Conservation (phyloP, 2,888 invertebrate genomes). For the Cremastobaeus sp. region DNA sequence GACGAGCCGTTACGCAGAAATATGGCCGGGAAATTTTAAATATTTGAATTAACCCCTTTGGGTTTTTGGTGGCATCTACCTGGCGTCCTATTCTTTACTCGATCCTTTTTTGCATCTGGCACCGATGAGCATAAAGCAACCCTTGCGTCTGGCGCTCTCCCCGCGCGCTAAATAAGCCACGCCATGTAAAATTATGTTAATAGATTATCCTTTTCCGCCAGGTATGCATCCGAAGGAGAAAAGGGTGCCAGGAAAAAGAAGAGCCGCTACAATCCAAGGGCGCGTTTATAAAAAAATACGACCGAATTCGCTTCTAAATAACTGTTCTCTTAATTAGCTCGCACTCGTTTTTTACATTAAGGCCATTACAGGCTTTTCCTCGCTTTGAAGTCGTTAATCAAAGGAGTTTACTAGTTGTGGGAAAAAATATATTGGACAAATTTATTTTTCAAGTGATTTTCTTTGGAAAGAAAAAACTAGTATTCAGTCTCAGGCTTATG, state of each 20-base stretch:
- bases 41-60: slow-evolving; percentile 77
- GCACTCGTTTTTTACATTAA: background rate
- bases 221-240: slow-evolving; percentile 51
- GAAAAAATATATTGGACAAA: too few relatives aligned
- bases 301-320: slow-evolving; percentile 2
- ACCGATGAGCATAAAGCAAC: slow-evolving; percentile 74
- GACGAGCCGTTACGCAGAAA: slow-evolving; percentile 74
- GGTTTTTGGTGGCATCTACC: slow-evolving; percentile 56
- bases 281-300: slow-evolving; percentile 22
- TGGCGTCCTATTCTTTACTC: slow-evolving; percentile 70
- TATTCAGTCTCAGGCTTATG: too few relatives aligned
- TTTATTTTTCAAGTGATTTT: too few relatives aligned
- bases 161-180: slow-evolving; percentile 63
- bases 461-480: too few relatives aligned
- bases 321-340: slow-evolving; percentile 20
- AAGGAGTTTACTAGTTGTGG: too few relatives aligned
- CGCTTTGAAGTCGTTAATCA: too few relatives aligned
- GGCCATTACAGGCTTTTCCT: background rate
- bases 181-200: slow-evolving; percentile 79
- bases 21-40: slow-evolving; percentile 74
- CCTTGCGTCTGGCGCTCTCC: slow-evolving; percentile 56
- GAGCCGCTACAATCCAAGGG: slow-evolving; percentile 24
- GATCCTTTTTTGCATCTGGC: slow-evolving; percentile 77
- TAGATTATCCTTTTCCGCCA: slow-evolving; percentile 76
- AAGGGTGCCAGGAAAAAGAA: slow-evolving; percentile 7